phyloP scores from a whole-genome alignment of 2,113 vertebrate species.

The Micronycteris hirsuta region DNA sequence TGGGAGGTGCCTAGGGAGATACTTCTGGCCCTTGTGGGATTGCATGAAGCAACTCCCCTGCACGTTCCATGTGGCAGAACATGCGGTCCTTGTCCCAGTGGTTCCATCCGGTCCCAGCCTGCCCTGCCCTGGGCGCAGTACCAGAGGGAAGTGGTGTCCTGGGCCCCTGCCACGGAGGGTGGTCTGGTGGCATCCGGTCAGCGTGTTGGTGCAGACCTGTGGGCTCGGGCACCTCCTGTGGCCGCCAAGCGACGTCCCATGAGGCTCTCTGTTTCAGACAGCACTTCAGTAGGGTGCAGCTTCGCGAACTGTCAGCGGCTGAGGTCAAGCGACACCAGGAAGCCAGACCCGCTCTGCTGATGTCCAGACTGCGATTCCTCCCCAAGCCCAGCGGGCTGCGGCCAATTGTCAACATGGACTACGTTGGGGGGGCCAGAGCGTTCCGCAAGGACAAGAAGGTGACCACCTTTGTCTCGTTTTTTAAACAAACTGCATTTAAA shows the following conservation, averaged over 20 bases:
- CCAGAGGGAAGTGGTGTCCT: not conserved
- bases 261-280: slow-evolving; percentile 79
- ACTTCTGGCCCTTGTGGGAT: not conserved
- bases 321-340: slow-evolving; percentile 70
- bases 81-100: no score
- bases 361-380: slow-evolving; percentile 90
- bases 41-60: not conserved
- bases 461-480: not conserved
- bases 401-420: slow-evolving; percentile 86
- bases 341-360: slow-evolving; percentile 62
- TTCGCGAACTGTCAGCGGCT: slow-evolving; percentile 81
- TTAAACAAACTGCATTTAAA: not conserved
- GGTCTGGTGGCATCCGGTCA: not conserved
- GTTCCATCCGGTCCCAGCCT: not conserved
- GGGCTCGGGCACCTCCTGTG: rapidly evolving
- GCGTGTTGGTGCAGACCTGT: not conserved
- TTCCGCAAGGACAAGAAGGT: slow-evolving; percentile 72
- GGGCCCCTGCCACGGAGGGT: not conserved
- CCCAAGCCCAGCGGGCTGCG: slow-evolving; percentile 90
- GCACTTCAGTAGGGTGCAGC: slow-evolving; percentile 84
- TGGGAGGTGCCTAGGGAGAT: rapidly evolving
- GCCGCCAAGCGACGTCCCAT: rapidly evolving
- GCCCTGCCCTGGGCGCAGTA: not conserved
- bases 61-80: not conserved
- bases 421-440: slow-evolving; percentile 61